These are phyloP conservation scores for Hepsetus odoe DNA, from an alignment of 2,113 vertebrate genomes.

Conservation along the genomic window DNA sequence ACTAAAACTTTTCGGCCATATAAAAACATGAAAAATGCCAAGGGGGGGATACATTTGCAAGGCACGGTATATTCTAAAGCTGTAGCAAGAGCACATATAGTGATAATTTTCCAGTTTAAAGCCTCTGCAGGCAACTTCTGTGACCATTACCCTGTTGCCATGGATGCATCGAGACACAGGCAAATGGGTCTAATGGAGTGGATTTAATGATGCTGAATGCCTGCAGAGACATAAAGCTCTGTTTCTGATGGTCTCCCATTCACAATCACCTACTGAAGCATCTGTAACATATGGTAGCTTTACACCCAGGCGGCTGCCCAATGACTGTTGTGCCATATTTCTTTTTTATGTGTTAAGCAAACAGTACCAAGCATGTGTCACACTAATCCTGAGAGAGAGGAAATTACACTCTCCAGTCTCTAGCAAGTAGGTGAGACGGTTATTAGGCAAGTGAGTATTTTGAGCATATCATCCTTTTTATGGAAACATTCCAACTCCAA, in stretches of 20 bases:
- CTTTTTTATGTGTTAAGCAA: slow-evolving; percentile 4
- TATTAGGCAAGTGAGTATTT: too few relatives aligned
- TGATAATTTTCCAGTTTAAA: not conserved
- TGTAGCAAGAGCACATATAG: not conserved
- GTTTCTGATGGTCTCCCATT: not conserved
- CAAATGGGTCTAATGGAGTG: not conserved
- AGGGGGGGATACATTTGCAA: too few relatives aligned
- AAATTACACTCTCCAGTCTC: not conserved
- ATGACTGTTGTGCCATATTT: slow-evolving; percentile 6
- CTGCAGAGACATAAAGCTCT: slow-evolving; percentile 10
- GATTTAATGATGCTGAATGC: slow-evolving; percentile 38
- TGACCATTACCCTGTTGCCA: slow-evolving; percentile 24
- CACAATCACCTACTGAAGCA: not conserved
- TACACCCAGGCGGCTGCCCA: slow-evolving; percentile 12
- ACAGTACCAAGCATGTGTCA: not conserved
- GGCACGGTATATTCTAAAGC: too few relatives aligned
- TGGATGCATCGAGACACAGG: not conserved
- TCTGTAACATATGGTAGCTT: slow-evolving; percentile 21
- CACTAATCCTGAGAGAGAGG: not conserved
- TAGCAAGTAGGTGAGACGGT: too few relatives aligned
- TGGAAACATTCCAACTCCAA: too few relatives aligned
- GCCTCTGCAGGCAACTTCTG: slow-evolving; percentile 7
- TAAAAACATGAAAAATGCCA: too few relatives aligned
- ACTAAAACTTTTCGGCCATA: too few relatives aligned
- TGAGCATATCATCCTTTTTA: too few relatives aligned